These are phyloP conservation scores for Epinephelus coioides DNA, from an alignment of 2,797 vertebrate genomes.

Conservation along the genomic window DNA sequence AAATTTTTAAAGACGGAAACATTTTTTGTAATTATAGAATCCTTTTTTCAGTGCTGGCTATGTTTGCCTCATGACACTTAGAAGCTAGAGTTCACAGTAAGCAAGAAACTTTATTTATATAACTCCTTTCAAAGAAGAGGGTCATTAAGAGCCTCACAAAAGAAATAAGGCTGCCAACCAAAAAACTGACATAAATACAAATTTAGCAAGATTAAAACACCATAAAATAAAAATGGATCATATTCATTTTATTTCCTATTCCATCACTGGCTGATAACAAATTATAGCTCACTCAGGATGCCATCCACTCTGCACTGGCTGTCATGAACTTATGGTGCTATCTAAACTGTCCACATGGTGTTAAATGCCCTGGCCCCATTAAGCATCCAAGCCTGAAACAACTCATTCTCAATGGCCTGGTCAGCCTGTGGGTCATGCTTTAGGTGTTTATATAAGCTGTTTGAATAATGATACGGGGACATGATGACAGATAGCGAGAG, in stretches of 20 bases:
- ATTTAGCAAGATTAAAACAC: neutral
- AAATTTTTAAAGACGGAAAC: no score
- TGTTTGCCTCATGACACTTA: neutral
- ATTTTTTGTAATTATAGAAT: no score
- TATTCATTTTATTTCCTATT: neutral
- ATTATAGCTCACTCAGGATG: neutral
- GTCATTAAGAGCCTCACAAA: neutral
- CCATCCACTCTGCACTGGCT: neutral
- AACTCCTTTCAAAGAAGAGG: neutral
- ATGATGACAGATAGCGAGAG: conserved; percentile 90
- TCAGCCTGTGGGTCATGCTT: conserved; percentile 69
- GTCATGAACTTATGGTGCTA: conserved; percentile 2
- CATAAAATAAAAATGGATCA: neutral
- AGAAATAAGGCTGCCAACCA: neutral
- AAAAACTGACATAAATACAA: neutral
- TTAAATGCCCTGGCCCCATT: conserved; percentile 38
- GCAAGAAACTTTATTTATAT: neutral
- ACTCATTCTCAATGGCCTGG: conserved; percentile 15
- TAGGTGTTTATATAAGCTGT: conserved; percentile 93
- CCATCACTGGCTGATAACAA: neutral
- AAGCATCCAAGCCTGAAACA: conserved; percentile 10
- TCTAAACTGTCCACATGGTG: neutral
- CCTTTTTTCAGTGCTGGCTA: no score
- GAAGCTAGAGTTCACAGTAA: neutral
- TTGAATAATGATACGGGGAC: conserved; percentile 89